Conservation (phyloP, 2,797 vertebrate genomes). For the Manis pentadactyla region DNA sequence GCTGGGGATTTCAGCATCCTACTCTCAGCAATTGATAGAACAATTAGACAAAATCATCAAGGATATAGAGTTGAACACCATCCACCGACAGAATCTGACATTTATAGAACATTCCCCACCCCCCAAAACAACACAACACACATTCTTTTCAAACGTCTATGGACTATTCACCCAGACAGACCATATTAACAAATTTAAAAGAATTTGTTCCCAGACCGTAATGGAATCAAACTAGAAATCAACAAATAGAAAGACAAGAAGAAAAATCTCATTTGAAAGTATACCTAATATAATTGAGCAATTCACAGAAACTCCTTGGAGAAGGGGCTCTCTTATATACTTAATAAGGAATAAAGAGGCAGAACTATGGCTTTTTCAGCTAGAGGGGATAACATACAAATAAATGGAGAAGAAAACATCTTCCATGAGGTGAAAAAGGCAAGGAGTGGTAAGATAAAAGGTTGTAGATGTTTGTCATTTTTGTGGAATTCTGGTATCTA, state of each 20-base stretch:
- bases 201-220: neutral
- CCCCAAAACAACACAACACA: neutral
- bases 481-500: too few relatives aligned
- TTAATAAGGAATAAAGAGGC: neutral
- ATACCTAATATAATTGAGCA: neutral
- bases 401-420: neutral
- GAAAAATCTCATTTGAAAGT: neutral
- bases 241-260: neutral
- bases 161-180: neutral
- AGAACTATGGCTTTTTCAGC: neutral
- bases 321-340: neutral
- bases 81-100: neutral
- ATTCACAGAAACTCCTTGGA: neutral
- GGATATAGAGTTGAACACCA: neutral
- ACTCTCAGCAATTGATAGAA: neutral
- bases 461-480: neutral
- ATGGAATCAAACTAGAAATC: neutral
- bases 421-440: neutral
- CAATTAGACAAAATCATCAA: neutral
- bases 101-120: too few relatives aligned
- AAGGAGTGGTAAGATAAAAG: neutral
- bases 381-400: neutral
- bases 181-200: neutral
- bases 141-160: neutral
- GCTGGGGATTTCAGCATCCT: neutral